Percentiles rank a stretch among this genome's conserved stretches.
Evolutionary conservation across 1,140 invertebrate genomes (phyloP).

Genomic region (Bombus confusus): DNA sequence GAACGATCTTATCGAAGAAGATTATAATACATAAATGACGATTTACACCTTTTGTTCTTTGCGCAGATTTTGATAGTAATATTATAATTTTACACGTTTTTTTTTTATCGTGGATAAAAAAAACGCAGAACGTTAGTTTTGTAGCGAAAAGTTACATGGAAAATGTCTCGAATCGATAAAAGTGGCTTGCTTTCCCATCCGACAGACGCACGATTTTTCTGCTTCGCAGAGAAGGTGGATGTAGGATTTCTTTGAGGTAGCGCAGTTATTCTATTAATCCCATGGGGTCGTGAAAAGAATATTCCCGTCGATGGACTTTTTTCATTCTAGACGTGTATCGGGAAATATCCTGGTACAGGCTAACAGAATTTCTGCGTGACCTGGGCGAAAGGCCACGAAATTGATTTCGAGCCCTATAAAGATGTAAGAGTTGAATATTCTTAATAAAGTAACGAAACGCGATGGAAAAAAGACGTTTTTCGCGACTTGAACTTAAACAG

Average conservation of each 20-base stretch:
- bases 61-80: too few relatives aligned
- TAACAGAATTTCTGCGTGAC: background rate
- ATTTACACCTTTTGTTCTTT: too few relatives aligned
- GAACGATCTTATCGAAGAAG: too few relatives aligned
- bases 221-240: background rate
- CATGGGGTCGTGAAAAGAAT: background rate
- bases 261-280: conserved; percentile 12
- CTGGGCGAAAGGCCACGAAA: background rate
- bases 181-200: background rate
- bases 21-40: too few relatives aligned
- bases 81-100: too few relatives aligned
- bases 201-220: background rate
- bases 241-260: conserved; percentile 6
- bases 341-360: background rate
- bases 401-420: background rate
- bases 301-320: background rate
- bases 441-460: background rate
- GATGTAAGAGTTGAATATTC: background rate
- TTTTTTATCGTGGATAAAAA: too few relatives aligned
- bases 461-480: background rate
- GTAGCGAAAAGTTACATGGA: too few relatives aligned
- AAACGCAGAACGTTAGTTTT: too few relatives aligned
- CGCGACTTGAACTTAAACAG: too few relatives aligned
- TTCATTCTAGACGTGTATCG: background rate
- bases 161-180: background rate